phyloP scores from a whole-genome alignment of 2,113 vertebrate genomes.

The Chaenocephalus aceratus region DNA sequence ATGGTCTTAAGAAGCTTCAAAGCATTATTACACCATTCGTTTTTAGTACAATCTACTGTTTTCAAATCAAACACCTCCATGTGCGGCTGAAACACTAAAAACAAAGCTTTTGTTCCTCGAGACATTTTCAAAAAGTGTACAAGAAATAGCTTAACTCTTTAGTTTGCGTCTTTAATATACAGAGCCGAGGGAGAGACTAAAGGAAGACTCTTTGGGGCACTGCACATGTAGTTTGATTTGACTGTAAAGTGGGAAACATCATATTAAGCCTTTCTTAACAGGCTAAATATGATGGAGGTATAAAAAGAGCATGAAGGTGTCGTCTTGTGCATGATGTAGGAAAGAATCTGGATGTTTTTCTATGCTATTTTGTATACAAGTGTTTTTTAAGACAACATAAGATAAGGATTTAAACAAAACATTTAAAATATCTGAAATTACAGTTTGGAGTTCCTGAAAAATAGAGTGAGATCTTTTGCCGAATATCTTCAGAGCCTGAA shows the following conservation, averaged over 20 bases:
- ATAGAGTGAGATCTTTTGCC: constrained; percentile 5
- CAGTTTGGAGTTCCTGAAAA: constrained; percentile 16
- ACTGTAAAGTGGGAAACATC: background rate
- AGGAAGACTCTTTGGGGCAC: constrained; percentile 73
- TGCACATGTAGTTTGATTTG: constrained; percentile 26
- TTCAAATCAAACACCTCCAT: constrained; percentile 28
- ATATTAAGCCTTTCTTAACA: constrained; percentile 1
- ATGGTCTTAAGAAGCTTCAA: constrained; percentile 6
- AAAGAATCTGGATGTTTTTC: constrained; percentile 15
- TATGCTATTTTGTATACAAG: constrained; percentile 20
- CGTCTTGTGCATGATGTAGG: background rate
- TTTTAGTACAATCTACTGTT: constrained; percentile 54
- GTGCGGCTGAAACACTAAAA: constrained; percentile 21
- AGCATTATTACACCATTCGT: constrained; percentile 46
- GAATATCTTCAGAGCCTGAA: constrained; percentile 1
- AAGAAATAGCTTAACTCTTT: constrained; percentile 32
- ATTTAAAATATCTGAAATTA: background rate
- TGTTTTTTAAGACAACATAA: background rate
- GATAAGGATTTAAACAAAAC: constrained; percentile 6
- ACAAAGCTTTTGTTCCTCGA: constrained; percentile 27
- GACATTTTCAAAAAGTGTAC: constrained; percentile 18
- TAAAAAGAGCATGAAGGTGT: background rate
- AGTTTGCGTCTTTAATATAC: constrained; percentile 31
- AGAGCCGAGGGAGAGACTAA: constrained; percentile 19
- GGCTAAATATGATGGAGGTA: background rate